Evolutionary conservation across 2,888 invertebrate genomes (phyloP).

Genomic region (Plagodis dolabraria): DNA sequence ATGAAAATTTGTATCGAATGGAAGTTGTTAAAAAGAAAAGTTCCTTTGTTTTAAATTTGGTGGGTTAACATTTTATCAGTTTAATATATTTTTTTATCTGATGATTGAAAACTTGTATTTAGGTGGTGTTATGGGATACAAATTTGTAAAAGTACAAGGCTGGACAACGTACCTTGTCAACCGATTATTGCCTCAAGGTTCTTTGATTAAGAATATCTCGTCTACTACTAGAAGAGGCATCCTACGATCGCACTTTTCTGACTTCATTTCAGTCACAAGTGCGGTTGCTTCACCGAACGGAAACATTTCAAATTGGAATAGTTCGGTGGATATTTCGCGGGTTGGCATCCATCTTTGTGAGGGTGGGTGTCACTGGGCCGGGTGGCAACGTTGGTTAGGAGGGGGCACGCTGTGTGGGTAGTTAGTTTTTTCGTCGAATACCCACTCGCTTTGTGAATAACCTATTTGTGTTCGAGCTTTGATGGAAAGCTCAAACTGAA

Average conservation of each 20-base stretch:
- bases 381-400: constrained; percentile 32
- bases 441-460: constrained; percentile 62
- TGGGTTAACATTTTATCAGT: too few relatives aligned
- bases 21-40: too few relatives aligned
- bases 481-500: constrained; percentile 37
- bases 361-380: constrained; percentile 49
- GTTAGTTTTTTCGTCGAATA: constrained; percentile 65
- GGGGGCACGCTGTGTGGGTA: constrained; percentile 38
- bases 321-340: constrained; percentile 73
- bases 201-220: too few relatives aligned
- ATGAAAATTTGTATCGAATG: too few relatives aligned
- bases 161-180: too few relatives aligned
- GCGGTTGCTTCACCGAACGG: constrained; percentile 68
- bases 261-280: constrained; percentile 61
- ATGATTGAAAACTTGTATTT: too few relatives aligned
- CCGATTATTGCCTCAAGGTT: too few relatives aligned
- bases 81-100: too few relatives aligned
- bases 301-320: constrained; percentile 82
- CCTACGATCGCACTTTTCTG: constrained; percentile 43
- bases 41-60: too few relatives aligned
- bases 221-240: background rate
- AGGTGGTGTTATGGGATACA: too few relatives aligned
- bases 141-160: too few relatives aligned
- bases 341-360: constrained; percentile 73
- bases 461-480: constrained; percentile 60